phyloP scores from a whole-genome alignment of 2,888 invertebrate genomes.

The Bedellia somnulentella region DNA sequence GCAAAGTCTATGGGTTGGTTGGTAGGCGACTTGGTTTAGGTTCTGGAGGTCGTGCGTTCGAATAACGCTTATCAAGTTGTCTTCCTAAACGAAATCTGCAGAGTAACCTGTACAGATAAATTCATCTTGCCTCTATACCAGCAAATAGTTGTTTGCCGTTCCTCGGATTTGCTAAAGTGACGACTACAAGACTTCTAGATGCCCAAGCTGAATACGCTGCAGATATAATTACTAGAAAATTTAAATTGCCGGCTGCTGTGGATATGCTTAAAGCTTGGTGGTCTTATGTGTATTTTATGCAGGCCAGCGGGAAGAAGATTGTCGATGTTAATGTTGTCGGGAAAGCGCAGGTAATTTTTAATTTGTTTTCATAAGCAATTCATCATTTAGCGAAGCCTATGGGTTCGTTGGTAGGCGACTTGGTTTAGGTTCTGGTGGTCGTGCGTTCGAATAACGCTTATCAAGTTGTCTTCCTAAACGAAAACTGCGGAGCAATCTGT shows the following conservation, averaged over 20 bases:
- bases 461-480: too few species aligned
- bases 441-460: slow-evolving; percentile 67
- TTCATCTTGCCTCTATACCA: slow-evolving; percentile 72
- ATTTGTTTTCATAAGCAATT: too few species aligned
- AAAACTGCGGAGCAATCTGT: slow-evolving; percentile 62
- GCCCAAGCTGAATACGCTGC: slow-evolving; percentile 68
- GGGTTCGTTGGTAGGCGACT: too few species aligned
- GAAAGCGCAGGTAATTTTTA: slow-evolving; percentile 29
- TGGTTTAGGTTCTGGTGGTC: too few species aligned
- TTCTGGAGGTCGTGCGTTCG: too few species aligned
- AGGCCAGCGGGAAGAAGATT: slow-evolving; percentile 23
- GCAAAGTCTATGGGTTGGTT: too few species aligned
- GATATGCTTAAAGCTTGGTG: slow-evolving; percentile 66
- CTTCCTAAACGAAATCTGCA: slow-evolving; percentile 63
- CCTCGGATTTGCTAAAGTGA: slow-evolving; percentile 74
- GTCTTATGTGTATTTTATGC: slow-evolving; percentile 50
- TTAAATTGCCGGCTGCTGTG: slow-evolving; percentile 62
- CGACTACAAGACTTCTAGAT: slow-evolving; percentile 55
- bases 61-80: too few species aligned
- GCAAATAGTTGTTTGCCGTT: slow-evolving; percentile 76
- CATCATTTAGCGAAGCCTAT: too few species aligned
- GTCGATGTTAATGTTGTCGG: slow-evolving; percentile 35
- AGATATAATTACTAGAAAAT: slow-evolving; percentile 57
- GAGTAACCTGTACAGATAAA: slow-evolving; percentile 63
- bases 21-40: too few species aligned